Base-by-base conservation (phyloP, 2,113 vertebrate genomes). In the Vireo altiloquus region DNA sequence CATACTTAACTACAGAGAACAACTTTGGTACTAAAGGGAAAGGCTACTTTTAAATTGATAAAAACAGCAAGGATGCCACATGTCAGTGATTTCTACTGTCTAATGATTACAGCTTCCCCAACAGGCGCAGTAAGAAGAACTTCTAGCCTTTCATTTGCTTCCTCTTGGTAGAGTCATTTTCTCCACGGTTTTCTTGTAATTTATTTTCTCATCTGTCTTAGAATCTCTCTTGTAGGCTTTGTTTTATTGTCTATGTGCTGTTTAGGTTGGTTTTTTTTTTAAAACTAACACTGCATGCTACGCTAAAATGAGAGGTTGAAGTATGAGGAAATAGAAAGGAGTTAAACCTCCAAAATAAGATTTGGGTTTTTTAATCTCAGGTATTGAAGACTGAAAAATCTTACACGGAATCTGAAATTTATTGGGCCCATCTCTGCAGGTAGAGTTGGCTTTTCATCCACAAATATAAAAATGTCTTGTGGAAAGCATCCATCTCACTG, bases 81-180 rank as follows among this genome's bases (percentile, higher is more conserved):
- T 50, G 61, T 69, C 81, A 60, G 60, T 49, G 57, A 77, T 66
- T 92, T 63, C 77, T 59, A 74, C 77, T 74, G 83, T 82, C 86
- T 76, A 82, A 84, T 56, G 46, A 92, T 88, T 93, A 93, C 2
- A 96, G 66, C 59, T 91, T 96, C 69, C 57, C 90, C 49, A 84
- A 68, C 8, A 87, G 33, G 25, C 76, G 87, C 65, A 81, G 82
- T 52, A 46, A 68, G 76, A 77, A 71, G 72, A 71, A 75, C 9
- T 50, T 71, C 22, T 7, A 93, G 52, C 18, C 53, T 76, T 89
- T 93, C 44, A 93, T 89, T 96, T 92, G 39, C 39, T 71, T 94
- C 57, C 44, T 81, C 44, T 82, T 84, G 31, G 64, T 60, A 0
- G 0, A 95, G 33, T 39, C 6, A 68, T 96, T 93, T 94, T 94